Percentiles rank a stretch among this genome's conserved stretches.
These are phyloP conservation scores for Poecile montanus DNA, from an alignment of 2,797 vertebrate species.

Conservation along the genomic window DNA sequence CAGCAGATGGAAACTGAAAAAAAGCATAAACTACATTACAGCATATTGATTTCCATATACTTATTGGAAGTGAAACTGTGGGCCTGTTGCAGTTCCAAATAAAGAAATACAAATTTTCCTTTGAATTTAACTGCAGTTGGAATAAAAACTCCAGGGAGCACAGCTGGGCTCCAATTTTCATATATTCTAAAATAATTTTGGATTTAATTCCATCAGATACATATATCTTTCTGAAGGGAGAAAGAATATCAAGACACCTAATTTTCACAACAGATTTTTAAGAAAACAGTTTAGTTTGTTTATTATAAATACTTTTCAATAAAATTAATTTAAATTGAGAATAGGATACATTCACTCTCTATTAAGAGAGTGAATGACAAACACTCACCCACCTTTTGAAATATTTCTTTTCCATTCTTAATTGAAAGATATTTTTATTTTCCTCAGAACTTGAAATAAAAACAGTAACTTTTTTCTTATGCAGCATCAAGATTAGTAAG, in stretches of 20 bases:
- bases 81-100: slow-evolving; percentile 6
- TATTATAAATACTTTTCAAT: background rate
- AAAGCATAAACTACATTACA: slow-evolving; percentile 29
- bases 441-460: background rate
- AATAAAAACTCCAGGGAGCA: background rate
- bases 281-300: background rate
- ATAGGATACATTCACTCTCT: no score
- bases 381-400: fast-evolving
- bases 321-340: background rate
- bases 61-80: slow-evolving; percentile 43
- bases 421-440: background rate
- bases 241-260: background rate
- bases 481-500: background rate
- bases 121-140: background rate
- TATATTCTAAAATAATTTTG: background rate
- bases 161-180: background rate
- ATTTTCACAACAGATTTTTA: background rate
- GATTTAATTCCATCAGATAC: background rate
- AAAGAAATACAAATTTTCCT: slow-evolving; percentile 7
- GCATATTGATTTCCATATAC: slow-evolving; percentile 27
- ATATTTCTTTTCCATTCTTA: background rate
- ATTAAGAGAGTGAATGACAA: background rate
- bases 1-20: slow-evolving; percentile 62
- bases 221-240: background rate
- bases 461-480: background rate